Evolutionary conservation across 1,140 invertebrate species (phyloP), one percentile per base, ranked within the genome.

Genomic region (Drosophila virilis): DNA sequence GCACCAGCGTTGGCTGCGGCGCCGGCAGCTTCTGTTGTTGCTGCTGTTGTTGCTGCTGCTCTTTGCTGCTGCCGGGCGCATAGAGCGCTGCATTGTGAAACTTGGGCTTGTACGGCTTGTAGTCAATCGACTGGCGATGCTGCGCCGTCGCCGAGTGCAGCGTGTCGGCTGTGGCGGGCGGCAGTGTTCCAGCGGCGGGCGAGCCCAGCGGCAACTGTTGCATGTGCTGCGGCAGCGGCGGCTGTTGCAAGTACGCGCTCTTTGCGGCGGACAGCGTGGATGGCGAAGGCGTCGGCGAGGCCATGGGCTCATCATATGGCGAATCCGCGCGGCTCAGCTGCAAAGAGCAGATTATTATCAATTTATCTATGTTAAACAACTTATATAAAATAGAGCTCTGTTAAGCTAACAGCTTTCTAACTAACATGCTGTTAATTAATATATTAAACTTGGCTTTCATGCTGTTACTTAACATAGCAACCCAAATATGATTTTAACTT

Each of bases 31-130:
- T 58, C 22, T 54, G 65, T 12, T 66, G 72, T 4, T 80, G 68
- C n/a, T 60, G 55, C 45, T 54, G 65, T 28, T 64, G 48, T 6
- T 68, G 74, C n/a, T 84, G 80, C 38, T 91, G 77, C 32, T 85
- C 71, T 42, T 78, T 74, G 57, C 57, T 78, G 46, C 74, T 80
- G 48, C 74, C 76, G 0, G 91, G 74, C 28, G 72, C 80, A 55
- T 96, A 95, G 45, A 95, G 91, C 28, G 93, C 84, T 22, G 94
- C 95, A 77, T 95, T 95, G 69, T 95, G 95, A 88, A 97, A 97
- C 92, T 96, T 97, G 45, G 96, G 96, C 91, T 97, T 97, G 84
- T 97, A 97, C 35, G 92, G 92, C 77, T 92, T 92, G 46, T 91
- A 91, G 22, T 91, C 90, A 2, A 91, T 77, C 0, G 82, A 82